phyloP scores from a whole-genome alignment of 92 coral and sea anemone species.

The Heteractis magnifica region DNA sequence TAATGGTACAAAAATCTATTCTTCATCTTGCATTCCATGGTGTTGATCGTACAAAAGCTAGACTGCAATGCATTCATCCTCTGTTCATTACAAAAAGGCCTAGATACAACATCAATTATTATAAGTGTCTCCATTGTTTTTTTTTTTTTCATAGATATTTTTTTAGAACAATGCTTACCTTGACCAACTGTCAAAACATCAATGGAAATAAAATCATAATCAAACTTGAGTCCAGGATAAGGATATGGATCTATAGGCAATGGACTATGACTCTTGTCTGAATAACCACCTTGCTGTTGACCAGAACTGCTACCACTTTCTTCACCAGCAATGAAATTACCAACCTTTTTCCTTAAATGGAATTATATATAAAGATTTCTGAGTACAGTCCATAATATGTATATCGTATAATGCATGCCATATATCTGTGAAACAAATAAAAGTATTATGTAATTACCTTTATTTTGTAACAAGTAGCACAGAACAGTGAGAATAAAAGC shows the following conservation, averaged over 20 bases:
- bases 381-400: not conserved
- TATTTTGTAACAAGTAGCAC: no score
- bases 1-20: no score
- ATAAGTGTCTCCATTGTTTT: no score
- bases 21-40: no score
- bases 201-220: constrained; percentile 63
- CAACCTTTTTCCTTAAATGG: constrained; percentile 77
- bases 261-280: constrained; percentile 71
- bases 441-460: no score
- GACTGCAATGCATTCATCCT: no score
- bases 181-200: constrained; percentile 85
- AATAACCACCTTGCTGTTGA: constrained; percentile 42
- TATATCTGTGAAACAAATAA: not conserved
- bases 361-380: not conserved
- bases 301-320: constrained; percentile 41
- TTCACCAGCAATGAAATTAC: constrained; percentile 93
- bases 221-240: constrained; percentile 71
- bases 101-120: no score
- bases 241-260: constrained; percentile 74
- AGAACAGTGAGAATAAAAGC: no score
- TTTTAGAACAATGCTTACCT: constrained; percentile 42
- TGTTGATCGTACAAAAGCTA: no score
- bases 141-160: no score
- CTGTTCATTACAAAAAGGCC: no score
- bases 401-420: not conserved